Conservation (phyloP, 1,140 invertebrate species). For the Bursaphelenchus mucronatus region DNA sequence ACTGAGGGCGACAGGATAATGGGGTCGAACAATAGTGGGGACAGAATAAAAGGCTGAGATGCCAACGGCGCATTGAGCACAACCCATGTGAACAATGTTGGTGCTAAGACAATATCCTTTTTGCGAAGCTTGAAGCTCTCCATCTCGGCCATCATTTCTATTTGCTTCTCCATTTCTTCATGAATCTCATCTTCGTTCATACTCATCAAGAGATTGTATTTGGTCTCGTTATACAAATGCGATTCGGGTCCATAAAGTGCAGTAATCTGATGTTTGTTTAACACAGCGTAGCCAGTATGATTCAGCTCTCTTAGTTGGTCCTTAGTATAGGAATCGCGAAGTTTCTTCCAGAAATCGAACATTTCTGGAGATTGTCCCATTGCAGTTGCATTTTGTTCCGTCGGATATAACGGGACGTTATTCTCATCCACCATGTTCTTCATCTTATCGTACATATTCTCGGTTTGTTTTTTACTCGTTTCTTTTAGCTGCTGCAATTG, state of each 20-base stretch:
- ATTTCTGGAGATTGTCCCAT: not conserved
- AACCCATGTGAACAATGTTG: not conserved
- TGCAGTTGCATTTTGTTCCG: too few species aligned
- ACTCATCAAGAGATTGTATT: constrained; percentile 13
- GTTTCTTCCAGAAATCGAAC: not conserved
- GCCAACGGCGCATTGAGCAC: not conserved
- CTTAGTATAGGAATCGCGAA: not conserved
- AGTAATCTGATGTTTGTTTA: constrained; percentile 32
- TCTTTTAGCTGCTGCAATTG: constrained; percentile 7
- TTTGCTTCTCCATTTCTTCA: constrained; percentile 31
- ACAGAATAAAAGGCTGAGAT: constrained; percentile 39
- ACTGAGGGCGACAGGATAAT: constrained; percentile 42
- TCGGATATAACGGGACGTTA: not conserved
- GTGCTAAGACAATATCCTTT: constrained; percentile 13
- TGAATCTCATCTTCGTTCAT: constrained; percentile 27
- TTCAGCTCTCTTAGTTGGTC: constrained; percentile 33
- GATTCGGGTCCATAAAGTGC: constrained; percentile 32
- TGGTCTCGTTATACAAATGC: constrained; percentile 22
- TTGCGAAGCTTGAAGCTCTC: constrained; percentile 29
- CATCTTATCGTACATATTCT: not conserved
- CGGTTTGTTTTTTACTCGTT: not conserved
- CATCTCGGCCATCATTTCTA: constrained; percentile 33
- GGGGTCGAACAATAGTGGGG: constrained; percentile 35
- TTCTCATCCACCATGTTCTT: not conserved
- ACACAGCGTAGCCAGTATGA: constrained; percentile 31